Base-by-base conservation (phyloP, 2,797 vertebrate species). In the Crocodylus rhombifer region DNA sequence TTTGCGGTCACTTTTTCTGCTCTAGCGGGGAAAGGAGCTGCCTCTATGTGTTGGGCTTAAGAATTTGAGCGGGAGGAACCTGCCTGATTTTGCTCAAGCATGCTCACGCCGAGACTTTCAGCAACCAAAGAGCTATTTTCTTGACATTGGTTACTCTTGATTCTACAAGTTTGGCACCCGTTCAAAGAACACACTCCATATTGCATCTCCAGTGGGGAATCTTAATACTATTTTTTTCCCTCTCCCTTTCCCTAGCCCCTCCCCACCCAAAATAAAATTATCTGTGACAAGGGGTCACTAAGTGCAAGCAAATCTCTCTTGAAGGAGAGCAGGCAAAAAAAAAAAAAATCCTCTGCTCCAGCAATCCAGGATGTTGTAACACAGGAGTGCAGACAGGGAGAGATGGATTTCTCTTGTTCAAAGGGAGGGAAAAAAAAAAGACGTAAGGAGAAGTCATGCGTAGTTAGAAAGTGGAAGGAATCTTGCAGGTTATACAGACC, bases 1-100 rank as follows among this genome's bases (percentile, higher is more conserved):
- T 94, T 94, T 94, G 73, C 69, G 87, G 65, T 81, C n/a, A 36
- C 64, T 26, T 79, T 91, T 91, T 86, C 79, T 14, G 83, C 95
- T 26, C 12, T 51, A 15, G 14, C 67, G 7, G 30, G 36, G 30
- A 69, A 7, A 23, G 4, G 17, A 67, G 64, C 30, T 63, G 85
- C 51, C 87, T 64, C 65, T 21, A 55, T 42, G 14, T 65, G 62
- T 30, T 69, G 58, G 65, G 58, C 90, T 84, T 51, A 86, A 57
- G 25, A 84, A 71, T 28, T 51, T 65, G 65, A 13, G 55, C 15
- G 87, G 85, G 65, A 80, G 65, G 58, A 75, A 77, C 73, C 82
- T 7, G 10, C 3, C 0, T 0, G 5, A 51, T 26, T 61, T 56
- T 67, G 14, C 78, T 75, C 58, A 69, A 14, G 0, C 58, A 94